Conservation (phyloP, 1,140 invertebrate species). For the Diabrotica undecimpunctata region DNA sequence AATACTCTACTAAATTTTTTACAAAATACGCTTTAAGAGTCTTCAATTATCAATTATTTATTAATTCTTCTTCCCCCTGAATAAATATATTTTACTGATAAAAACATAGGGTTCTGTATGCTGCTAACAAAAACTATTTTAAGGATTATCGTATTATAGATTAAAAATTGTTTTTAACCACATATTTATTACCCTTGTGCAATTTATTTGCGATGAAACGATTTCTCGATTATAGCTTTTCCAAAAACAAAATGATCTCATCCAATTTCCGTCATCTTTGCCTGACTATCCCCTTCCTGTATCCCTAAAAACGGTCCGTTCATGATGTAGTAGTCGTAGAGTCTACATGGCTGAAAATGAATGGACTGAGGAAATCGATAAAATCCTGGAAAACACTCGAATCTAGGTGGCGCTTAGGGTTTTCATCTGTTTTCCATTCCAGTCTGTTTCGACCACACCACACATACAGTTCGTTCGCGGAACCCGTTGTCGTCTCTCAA, state of each 20-base stretch:
- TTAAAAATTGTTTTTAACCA: background rate
- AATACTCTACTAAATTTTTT: too few species aligned
- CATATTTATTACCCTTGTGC: background rate
- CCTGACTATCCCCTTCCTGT: background rate
- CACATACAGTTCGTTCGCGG: conserved; percentile 15
- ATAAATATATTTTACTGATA: background rate
- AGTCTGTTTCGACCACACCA: conserved; percentile 14
- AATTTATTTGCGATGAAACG: background rate
- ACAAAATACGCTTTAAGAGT: too few species aligned
- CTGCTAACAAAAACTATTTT: background rate
- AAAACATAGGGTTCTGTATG: background rate
- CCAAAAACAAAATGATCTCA: background rate
- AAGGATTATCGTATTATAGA: background rate
- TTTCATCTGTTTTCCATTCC: conserved; percentile 18
- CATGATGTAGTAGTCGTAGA: conserved; percentile 17
- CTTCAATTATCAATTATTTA: too few species aligned
- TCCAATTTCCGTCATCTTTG: background rate
- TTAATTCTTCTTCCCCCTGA: background rate
- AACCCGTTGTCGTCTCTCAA: conserved; percentile 7
- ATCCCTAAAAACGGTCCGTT: conserved; percentile 6
- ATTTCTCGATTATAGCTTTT: background rate
- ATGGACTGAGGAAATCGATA: conserved; percentile 23
- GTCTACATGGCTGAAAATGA: conserved; percentile 22
- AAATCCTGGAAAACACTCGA: conserved; percentile 19
- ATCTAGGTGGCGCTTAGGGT: conserved; percentile 20